Evolutionary conservation across 2,113 vertebrate species (phyloP), one percentile per base, ranked within the genome.

Genomic region (Perca flavescens): DNA sequence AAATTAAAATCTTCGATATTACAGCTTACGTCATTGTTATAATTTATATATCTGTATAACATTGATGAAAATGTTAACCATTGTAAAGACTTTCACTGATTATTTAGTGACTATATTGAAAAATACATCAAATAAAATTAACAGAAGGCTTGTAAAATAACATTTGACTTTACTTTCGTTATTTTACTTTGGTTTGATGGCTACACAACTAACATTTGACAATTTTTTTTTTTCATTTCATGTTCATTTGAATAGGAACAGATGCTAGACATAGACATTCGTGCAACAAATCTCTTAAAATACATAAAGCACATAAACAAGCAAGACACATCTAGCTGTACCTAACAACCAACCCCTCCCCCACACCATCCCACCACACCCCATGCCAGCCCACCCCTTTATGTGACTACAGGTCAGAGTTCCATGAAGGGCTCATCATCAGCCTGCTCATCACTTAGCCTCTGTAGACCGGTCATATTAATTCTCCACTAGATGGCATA

Each of bases 401-500:
- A 2, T 40, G 40, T 9, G 40, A 40, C 8, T 47, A 43, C 31
- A 60, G 31, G 49, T 50, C 6, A n/a, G 21, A 22, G 21, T 40
- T 40, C 40, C 40, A 40, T 40, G 40, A 40, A 40, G 40, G 9
- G 40, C 21, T 54, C 21, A 7, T 52, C 16, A 14, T 36, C 36
- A 49, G 2, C 11, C 14, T 75, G 19, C 43, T 46, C 36, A 47
- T 76, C 49, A 63, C 2, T 25, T 47, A 36, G 7, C 36, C 9
- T 40, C 10, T 61, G 25, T 43, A 31, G 9, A 4, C 2, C 49
- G 36, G 16, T 34, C 9, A n/a, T 0, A 73, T 63, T 69, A 12
- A 57, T 17, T n/a, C n/a, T 62, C 88, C 92, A 83, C 89, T 84
- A 92, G 92, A 84, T 90, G 92, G 89, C 81, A 61, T 0, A 31